Evolutionary conservation across 2,888 invertebrate genomes (phyloP).

Genomic region (Polydrusus tereticollis): DNA sequence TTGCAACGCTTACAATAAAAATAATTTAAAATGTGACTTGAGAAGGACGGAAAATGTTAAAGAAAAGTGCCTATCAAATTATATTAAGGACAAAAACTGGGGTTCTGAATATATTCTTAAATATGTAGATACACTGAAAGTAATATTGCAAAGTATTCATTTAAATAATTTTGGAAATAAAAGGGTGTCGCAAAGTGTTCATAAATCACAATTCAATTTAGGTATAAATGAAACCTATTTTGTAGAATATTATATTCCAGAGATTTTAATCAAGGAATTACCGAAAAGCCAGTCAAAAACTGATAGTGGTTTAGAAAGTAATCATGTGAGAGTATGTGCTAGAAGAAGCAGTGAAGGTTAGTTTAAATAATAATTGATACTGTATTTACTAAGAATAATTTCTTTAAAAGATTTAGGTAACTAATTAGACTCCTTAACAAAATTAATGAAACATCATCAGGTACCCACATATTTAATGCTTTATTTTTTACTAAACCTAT

Average conservation of each 20-base stretch:
- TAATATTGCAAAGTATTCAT: constrained; percentile 65
- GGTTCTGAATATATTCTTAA: constrained; percentile 53
- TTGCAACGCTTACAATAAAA: constrained; percentile 60
- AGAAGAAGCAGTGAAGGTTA: constrained; percentile 65
- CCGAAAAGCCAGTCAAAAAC: constrained; percentile 61
- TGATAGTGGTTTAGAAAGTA: constrained; percentile 61
- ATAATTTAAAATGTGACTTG: constrained; percentile 55
- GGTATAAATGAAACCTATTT: constrained; percentile 64
- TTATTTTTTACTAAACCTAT: no score
- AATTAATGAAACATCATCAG: no score
- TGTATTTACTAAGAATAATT: no score
- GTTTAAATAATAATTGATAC: no score
- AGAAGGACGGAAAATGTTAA: constrained; percentile 39
- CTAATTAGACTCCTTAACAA: no score
- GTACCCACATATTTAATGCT: no score
- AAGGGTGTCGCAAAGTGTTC: constrained; percentile 59
- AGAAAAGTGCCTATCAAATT: constrained; percentile 31
- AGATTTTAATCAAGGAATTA: constrained; percentile 56
- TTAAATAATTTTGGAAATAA: constrained; percentile 67
- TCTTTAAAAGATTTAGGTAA: no score
- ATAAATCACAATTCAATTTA: constrained; percentile 50
- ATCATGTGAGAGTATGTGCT: constrained; percentile 64
- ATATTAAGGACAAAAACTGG: constrained; percentile 50
- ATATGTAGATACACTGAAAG: constrained; percentile 67
- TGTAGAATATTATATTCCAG: constrained; percentile 67